Base-by-base conservation (phyloP, 2,113 vertebrate species). In the Excalfactoria chinensis region DNA sequence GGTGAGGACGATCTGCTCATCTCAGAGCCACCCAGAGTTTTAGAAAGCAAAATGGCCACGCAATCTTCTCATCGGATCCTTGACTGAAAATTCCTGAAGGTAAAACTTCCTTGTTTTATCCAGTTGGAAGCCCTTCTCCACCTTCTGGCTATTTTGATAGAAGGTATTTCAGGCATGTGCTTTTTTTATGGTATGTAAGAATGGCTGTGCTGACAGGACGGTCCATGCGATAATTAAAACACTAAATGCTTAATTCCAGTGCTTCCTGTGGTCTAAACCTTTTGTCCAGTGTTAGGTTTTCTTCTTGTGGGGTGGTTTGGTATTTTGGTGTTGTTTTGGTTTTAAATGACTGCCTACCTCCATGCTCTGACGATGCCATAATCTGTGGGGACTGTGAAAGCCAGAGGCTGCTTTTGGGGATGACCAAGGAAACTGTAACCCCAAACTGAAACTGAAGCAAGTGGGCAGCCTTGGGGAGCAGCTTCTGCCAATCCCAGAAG, bases 1-100 rank as follows among this genome's bases (percentile, higher is more conserved):
- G 98, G 98, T 30, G 99, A 99, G 37, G 98, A 99, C 9, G 98
- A 99, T 70, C 96, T 99, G 81, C 97, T 99, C 78, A 98, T 98
- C 74, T 98, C 98, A 2, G 98, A 98, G 73, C 97, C 98, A 9
- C 97, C 98, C 14, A 90, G 97, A 85, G 89, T 98, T 92, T 95
- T 98, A 67, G 98, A 98, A 97, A 98, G 92, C 84, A 98, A 98
- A 75, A 79, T 97, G 11, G 94, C 95, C 79, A 71, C 82, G 64
- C 97, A 97, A 26, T 83, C 80, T 20, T 95, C 94, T 37, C 81
- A 73, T 68, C 75, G 46, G 71, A 96, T 97, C 84, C 92, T 97
- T 72, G 94, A 95, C 5, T 98, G 88, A 98, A 79, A 86, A 44
- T 55, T 10, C 22, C 66, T 77, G 11, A 37, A 79, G 21, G 34